Base-by-base conservation (phyloP, 2,797 vertebrate species). In the Anguilla obscura region DNA sequence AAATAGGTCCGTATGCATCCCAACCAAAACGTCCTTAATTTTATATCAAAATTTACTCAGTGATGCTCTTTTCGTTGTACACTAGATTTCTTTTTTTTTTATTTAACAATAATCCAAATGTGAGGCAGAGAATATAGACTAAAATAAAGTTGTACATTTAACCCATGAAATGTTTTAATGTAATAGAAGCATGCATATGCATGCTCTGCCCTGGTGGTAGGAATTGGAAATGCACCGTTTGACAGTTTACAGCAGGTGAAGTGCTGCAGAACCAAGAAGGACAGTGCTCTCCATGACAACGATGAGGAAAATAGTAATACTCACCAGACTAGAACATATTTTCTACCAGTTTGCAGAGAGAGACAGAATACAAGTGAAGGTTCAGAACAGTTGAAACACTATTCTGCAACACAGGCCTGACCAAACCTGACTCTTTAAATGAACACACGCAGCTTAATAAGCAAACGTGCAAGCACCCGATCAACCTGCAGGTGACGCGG, bases 281-380 rank as follows among this genome's bases (percentile, higher is more conserved):
- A 6, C 40, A 50, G 16, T 7, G 84, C 40, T 40, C 82, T 21
- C 52, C 60, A 21, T 58, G 54, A 88, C 79, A 88, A 86, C 18
- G 88, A 69, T n/a, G 89, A 92, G 88, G 92, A 88, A 76, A 88
- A 88, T 92, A 69, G 7, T n/a, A 69, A 93, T 97, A 99, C 98
- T 99, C 97, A 99, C 98, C 98, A 96, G 92, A 88, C 96, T 98
- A 97, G 97, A 96, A 97, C 96, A 96, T 95, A 99, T 98, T 98
- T 98, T 99, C 98, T 99, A 98, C 90, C 94, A 95, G 96, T 95
- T 95, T 96, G 97, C 97, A 95, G 96, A 93, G 93, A 94, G 92
- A 96, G 93, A 95, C 93, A 91, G 71, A 86, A 95, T 93, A 96
- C 92, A 94, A 90, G 91, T 50, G 45, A 82, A 50, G 79, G 40